These are phyloP conservation scores for Apistogramma diplotaenia DNA, from an alignment of 2,113 vertebrate genomes.

Conservation along the genomic window DNA sequence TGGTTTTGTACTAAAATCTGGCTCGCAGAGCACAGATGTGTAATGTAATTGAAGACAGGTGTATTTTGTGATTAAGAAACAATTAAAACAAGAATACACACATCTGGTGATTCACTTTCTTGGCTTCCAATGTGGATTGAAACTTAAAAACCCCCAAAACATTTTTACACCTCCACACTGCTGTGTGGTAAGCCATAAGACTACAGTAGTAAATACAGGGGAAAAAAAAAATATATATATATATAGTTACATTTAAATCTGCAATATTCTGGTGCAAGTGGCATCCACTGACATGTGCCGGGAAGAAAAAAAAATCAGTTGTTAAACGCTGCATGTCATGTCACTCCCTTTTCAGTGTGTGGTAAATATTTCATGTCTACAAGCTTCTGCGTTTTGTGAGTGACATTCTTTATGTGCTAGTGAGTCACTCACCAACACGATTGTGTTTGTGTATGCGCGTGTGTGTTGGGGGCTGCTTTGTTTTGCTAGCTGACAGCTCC, in stretches of 20 bases:
- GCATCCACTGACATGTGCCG: neutral
- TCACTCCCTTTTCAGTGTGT: conserved; percentile 13
- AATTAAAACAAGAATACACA: neutral
- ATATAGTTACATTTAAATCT: neutral
- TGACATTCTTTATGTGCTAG: conserved; percentile 56
- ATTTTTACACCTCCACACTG: neutral
- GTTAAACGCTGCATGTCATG: conserved; percentile 62
- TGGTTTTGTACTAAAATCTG: neutral
- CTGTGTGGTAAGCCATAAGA: neutral
- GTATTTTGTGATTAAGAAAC: neutral
- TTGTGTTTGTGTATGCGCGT: conserved; percentile 13
- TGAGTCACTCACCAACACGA: conserved; percentile 5
- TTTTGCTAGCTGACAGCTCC: conserved; percentile 80
- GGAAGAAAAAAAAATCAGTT: conserved; percentile 58
- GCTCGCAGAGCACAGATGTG: neutral
- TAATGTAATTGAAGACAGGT: neutral
- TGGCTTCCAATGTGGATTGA: neutral
- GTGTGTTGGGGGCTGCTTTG: conserved; percentile 64
- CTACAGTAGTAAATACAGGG: neutral
- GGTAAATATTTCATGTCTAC: conserved; percentile 58
- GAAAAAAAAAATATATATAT: neutral
- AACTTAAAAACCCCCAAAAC: neutral
- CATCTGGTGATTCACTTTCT: neutral
- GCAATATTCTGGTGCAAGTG: neutral
- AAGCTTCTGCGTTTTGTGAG: conserved; percentile 36